These are phyloP conservation scores for Monochamus saltuarius DNA, from an alignment of 1,140 invertebrate species.

Conservation along the genomic window DNA sequence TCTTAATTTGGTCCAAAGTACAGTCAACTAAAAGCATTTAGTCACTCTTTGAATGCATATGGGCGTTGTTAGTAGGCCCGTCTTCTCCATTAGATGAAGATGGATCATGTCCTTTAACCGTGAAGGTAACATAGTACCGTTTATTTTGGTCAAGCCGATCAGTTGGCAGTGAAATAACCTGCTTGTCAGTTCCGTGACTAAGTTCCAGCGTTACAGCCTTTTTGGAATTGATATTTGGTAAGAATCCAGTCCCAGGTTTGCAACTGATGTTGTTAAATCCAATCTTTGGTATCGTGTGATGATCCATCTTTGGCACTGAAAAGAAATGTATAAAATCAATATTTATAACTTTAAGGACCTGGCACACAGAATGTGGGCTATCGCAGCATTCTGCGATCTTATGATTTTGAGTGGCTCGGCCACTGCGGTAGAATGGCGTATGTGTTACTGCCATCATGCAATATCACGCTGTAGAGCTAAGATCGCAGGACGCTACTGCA, in stretches of 20 bases:
- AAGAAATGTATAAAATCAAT: conserved; percentile 22
- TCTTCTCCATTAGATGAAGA: conserved; percentile 27
- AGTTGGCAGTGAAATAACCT: conserved; percentile 80
- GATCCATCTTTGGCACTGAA: conserved; percentile 70
- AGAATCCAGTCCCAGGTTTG: conserved; percentile 54
- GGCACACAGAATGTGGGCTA: neutral
- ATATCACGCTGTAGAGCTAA: too few relatives aligned
- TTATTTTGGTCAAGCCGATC: conserved; percentile 84
- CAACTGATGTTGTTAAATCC: conserved; percentile 53
- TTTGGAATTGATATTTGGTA: conserved; percentile 61
- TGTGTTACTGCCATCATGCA: too few relatives aligned
- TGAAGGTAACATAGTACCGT: conserved; percentile 87
- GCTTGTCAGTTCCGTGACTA: conserved; percentile 76
- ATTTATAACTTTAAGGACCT: neutral
- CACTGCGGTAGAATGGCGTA: too few relatives aligned
- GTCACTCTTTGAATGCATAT: conserved; percentile 49
- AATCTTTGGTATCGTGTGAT: conserved; percentile 72
- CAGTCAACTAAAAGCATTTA: conserved; percentile 14
- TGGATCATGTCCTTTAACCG: conserved; percentile 66
- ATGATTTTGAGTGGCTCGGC: too few relatives aligned
- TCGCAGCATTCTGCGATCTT: too few relatives aligned
- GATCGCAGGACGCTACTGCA: too few relatives aligned
- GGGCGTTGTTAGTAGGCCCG: conserved; percentile 26
- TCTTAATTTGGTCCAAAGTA: too few relatives aligned
- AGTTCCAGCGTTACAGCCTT: conserved; percentile 71